phyloP scores from a whole-genome alignment of 2,888 invertebrate genomes.

The Andrena camellia region DNA sequence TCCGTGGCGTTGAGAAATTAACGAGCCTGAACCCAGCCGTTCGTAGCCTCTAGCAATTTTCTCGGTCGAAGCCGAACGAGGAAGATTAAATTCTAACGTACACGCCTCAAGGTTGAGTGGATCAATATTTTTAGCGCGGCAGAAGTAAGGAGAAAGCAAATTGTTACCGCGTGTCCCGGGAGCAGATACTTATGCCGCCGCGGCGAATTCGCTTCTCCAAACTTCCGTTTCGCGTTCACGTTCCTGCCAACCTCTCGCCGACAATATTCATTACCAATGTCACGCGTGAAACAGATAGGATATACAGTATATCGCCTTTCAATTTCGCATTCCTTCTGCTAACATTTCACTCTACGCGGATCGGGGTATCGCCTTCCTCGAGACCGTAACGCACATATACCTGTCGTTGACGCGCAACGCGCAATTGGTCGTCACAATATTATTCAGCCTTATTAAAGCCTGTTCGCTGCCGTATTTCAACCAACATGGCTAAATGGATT shows the following conservation, averaged over 20 bases:
- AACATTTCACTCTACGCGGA: background rate
- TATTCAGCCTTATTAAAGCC: slow-evolving; percentile 7
- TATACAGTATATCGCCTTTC: background rate
- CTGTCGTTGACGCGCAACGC: background rate
- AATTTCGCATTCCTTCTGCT: background rate
- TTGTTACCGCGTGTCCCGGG: background rate
- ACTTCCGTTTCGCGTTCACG: slow-evolving; percentile 8
- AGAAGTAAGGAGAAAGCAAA: background rate
- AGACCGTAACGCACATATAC: background rate
- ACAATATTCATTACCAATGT: slow-evolving; percentile 45
- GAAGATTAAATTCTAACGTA: slow-evolving; percentile 11
- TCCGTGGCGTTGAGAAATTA: background rate
- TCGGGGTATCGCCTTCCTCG: background rate
- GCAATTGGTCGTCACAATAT: slow-evolving; percentile 5
- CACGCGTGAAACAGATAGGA: background rate
- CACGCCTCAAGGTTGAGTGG: background rate
- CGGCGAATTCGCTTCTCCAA: slow-evolving; percentile 8
- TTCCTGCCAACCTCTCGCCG: slow-evolving; percentile 5
- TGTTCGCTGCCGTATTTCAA: background rate
- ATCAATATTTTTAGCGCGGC: slow-evolving; percentile 11
- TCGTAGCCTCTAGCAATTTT: background rate
- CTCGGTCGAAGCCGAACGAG: background rate
- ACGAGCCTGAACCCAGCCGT: background rate
- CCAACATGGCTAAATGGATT: background rate
- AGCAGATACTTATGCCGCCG: background rate